Percentiles rank a stretch among this genome's conserved stretches.
These are phyloP conservation scores for Laterallus jamaicensis DNA, from an alignment of 2,113 vertebrate genomes.

Conservation along the genomic window DNA sequence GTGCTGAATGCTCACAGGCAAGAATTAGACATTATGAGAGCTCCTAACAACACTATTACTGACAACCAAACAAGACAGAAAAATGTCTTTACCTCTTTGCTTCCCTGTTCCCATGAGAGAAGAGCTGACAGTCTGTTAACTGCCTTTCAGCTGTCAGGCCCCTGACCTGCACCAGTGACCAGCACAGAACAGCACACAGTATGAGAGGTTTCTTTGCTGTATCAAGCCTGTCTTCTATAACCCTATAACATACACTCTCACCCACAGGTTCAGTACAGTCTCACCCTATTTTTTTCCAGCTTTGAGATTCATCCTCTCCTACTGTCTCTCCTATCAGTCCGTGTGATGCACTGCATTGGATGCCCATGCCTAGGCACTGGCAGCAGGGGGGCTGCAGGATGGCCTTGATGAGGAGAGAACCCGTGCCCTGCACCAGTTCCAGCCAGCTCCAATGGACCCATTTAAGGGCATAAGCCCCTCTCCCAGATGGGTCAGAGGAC, in stretches of 20 bases:
- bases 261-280: neutral
- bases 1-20: neutral
- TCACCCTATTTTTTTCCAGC: neutral
- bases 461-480: accelerated
- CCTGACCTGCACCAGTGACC: neutral
- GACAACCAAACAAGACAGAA: neutral
- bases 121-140: neutral
- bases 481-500: neutral
- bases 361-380: neutral
- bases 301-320: neutral
- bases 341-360: neutral
- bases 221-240: neutral
- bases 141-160: neutral
- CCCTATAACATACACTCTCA: neutral
- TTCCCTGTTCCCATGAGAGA: neutral
- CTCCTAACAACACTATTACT: neutral
- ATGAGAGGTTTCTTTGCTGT: neutral
- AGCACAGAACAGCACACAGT: neutral
- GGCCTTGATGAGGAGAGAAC: neutral
- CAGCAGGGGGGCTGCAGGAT: accelerated
- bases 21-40: neutral
- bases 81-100: neutral
- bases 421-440: accelerated
- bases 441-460: accelerated
- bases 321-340: neutral